Percentiles rank a stretch among this genome's conserved stretches.
Evolutionary conservation across 2,888 invertebrate genomes (phyloP).

Genomic region (Drosophila multiciliata): DNA sequence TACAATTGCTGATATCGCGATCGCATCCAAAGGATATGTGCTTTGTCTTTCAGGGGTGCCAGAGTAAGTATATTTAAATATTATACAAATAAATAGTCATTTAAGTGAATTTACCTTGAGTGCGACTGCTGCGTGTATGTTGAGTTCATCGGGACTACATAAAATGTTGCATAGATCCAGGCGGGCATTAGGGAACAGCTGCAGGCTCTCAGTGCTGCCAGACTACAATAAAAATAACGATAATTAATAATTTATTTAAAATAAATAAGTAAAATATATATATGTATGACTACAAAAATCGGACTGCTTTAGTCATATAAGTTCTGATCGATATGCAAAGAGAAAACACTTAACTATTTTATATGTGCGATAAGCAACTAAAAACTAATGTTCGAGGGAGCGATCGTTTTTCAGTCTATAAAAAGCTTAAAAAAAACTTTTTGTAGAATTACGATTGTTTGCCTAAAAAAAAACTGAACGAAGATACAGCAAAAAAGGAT

Average conservation of each 20-base stretch:
- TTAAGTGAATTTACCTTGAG: conserved; percentile 78
- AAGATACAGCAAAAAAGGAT: background rate
- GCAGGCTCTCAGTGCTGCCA: conserved; percentile 82
- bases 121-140: conserved; percentile 82
- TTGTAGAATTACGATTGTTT: background rate
- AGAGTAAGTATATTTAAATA: background rate
- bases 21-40: conserved; percentile 99
- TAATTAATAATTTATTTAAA: background rate
- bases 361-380: too few species aligned
- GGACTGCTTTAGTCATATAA: background rate
- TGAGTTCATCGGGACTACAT: conserved; percentile 81
- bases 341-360: background rate
- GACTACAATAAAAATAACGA: conserved; percentile 64
- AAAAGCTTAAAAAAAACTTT: background rate
- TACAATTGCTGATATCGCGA: conserved; percentile 88
- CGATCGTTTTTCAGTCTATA: background rate
- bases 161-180: conserved; percentile 85
- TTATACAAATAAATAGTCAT: background rate
- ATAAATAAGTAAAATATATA: background rate
- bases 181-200: conserved; percentile 84
- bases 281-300: background rate
- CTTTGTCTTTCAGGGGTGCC: conserved; percentile 77
- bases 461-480: background rate
- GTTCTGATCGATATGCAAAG: background rate
- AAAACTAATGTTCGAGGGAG: background rate